Percentiles rank a stretch among this genome's conserved stretches.
Evolutionary conservation across 2,113 vertebrate genomes (phyloP).

Genomic region (Rhynchopsitta pachyrhyncha): DNA sequence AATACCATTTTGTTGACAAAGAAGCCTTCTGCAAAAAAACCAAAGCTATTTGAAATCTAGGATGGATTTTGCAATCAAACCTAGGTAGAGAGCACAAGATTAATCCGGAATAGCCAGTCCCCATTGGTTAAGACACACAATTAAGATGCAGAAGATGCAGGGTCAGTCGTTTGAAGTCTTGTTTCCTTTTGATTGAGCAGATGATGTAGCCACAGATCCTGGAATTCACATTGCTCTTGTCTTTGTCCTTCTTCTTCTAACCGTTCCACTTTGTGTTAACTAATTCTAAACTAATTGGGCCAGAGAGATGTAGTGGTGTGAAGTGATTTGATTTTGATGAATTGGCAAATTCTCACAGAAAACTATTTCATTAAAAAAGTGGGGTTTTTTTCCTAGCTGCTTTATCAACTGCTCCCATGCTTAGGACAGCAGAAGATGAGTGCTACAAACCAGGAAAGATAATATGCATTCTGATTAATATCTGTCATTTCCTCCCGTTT

Average conservation of each 20-base stretch:
- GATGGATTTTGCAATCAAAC: neutral
- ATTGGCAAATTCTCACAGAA: conserved; percentile 1
- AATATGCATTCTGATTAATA: conserved; percentile 19
- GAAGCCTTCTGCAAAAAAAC: neutral
- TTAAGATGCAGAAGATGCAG: neutral
- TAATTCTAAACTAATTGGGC: conserved; percentile 46
- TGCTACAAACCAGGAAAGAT: neutral
- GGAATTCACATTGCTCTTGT: neutral
- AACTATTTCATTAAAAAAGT: neutral
- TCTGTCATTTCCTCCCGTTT: neutral
- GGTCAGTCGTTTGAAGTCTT: neutral
- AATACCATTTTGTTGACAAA: neutral
- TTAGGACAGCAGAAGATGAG: neutral
- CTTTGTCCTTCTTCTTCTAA: neutral
- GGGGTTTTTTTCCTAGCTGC: neutral
- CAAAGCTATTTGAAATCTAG: neutral
- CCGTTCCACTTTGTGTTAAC: neutral
- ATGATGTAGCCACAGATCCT: neutral
- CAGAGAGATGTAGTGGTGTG: neutral
- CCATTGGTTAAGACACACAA: accelerated
- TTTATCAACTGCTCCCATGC: neutral
- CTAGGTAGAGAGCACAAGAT: neutral
- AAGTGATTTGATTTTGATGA: conserved; percentile 41
- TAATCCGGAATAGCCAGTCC: neutral
- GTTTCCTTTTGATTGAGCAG: neutral